Conservation (phyloP, 2,888 invertebrate genomes). For the Tiliacea aurago region DNA sequence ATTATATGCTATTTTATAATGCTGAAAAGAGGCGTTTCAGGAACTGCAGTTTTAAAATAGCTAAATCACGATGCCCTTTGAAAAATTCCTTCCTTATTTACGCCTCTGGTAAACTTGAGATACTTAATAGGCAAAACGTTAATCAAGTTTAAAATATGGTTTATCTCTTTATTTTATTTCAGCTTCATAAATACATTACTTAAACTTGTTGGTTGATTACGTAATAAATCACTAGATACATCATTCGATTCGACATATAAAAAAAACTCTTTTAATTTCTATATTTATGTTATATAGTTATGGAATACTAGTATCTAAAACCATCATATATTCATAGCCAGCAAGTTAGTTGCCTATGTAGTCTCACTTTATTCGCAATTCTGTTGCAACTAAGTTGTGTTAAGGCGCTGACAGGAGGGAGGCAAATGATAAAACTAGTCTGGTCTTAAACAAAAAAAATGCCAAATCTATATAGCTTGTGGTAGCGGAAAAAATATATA, state of each 20-base stretch:
- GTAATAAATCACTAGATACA: background rate
- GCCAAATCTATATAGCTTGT: no score
- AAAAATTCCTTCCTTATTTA: no score
- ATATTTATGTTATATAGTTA: background rate
- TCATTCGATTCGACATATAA: background rate
- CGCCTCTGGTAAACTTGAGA: background rate
- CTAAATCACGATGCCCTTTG: no score
- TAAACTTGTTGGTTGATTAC: background rate
- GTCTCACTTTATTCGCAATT: conserved; percentile 32
- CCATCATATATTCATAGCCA: background rate
- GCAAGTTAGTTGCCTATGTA: conserved; percentile 21
- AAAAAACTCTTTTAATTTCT: background rate
- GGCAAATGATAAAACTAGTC: no score
- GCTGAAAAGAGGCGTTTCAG: no score
- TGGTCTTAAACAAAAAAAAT: no score
- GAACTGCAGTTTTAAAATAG: no score
- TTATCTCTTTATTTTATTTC: background rate
- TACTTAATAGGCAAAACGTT: background rate
- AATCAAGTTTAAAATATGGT: background rate
- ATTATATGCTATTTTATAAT: no score
- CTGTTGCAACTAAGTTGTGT: conserved; percentile 47
- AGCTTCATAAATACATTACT: background rate
- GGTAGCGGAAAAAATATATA: no score
- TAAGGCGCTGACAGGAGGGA: no score
- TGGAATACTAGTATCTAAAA: background rate